Evolutionary conservation across 2,888 invertebrate genomes (phyloP), one percentile per base, ranked within the genome.

Genomic region (Stenodema calcarata): DNA sequence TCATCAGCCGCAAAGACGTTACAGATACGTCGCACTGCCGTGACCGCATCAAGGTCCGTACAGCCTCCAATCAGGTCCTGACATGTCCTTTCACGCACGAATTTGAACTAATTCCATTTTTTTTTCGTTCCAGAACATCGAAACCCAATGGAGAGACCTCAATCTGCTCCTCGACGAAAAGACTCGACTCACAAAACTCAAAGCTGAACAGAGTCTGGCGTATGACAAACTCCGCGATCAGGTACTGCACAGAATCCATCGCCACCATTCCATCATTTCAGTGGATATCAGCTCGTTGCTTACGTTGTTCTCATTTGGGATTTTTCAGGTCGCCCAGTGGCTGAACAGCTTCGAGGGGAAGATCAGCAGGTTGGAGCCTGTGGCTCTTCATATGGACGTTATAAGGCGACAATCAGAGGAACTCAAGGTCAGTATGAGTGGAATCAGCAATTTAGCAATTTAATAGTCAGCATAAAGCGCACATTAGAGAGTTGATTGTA

Each of bases 111-210:
- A n/a, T n/a, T n/a, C n/a, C n/a, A n/a, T n/a, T n/a, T 4, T 35
- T 35, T 35, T 35, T 50, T 50, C n/a, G 16, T n/a, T 47, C 4
- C 86, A 91, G 91, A 93, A 94, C 1, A 92, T 98, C 88, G 98
- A 98, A 92, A 94, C 94, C 89, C 95, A 95, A 90, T 98, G 98
- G 98, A 95, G 95, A 80, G 97, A 97, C 90, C 93, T 98, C 89
- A 95, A 95, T 90, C 94, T 94, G 23, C 92, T 95, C 0, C 92
- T 98, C 35, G 96, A 96, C 89, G 98, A 98, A 90, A 96, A 96
- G 89, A 95, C 95, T 89, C 95, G 95, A 90, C 92, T 97, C 35
- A 95, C 96, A 50, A 95, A 95, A 90, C 95, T 96, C 89, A 94
- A 97, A 82, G 95, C 96, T 0, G 97, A 98, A 90, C 97, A 98